Evolutionary conservation across 2,113 vertebrate genomes (phyloP).

Genomic region (Okapia johnstoni): DNA sequence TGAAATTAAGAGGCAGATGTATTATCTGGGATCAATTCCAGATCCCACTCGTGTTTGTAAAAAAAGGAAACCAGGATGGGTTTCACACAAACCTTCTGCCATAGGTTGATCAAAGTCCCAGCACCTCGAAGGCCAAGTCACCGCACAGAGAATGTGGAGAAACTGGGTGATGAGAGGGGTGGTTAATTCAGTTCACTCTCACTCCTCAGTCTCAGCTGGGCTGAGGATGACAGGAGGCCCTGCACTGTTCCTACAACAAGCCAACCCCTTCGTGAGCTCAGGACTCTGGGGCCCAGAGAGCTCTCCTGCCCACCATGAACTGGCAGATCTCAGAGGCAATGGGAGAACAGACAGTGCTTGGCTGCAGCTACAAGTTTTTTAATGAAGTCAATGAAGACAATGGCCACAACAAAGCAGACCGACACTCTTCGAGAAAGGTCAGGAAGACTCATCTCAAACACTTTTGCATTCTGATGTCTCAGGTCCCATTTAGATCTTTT

Average conservation of each 20-base stretch:
- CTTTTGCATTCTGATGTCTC: background rate
- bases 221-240: background rate
- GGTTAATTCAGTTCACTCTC: background rate
- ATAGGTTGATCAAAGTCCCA: slow-evolving; percentile 52
- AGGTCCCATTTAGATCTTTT: background rate
- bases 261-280: background rate
- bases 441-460: background rate
- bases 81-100: slow-evolving; percentile 54
- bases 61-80: slow-evolving; percentile 37
- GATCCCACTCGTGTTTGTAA: slow-evolving; percentile 48
- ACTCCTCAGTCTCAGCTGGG: background rate
- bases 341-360: background rate
- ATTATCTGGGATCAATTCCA: slow-evolving; percentile 64
- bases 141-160: background rate
- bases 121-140: background rate
- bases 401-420: background rate
- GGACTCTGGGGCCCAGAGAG: fast-evolving
- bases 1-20: slow-evolving; percentile 72
- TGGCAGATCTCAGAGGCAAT: background rate
- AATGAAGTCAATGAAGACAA: background rate
- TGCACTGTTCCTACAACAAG: background rate
- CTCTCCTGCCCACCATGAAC: fast-evolving
- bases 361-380: background rate
- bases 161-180: background rate
- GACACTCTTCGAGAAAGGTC: background rate